Evolutionary conservation across 2,888 invertebrate genomes (phyloP), one percentile per base, ranked within the genome.

Genomic region (Flexamia atlantica): DNA sequence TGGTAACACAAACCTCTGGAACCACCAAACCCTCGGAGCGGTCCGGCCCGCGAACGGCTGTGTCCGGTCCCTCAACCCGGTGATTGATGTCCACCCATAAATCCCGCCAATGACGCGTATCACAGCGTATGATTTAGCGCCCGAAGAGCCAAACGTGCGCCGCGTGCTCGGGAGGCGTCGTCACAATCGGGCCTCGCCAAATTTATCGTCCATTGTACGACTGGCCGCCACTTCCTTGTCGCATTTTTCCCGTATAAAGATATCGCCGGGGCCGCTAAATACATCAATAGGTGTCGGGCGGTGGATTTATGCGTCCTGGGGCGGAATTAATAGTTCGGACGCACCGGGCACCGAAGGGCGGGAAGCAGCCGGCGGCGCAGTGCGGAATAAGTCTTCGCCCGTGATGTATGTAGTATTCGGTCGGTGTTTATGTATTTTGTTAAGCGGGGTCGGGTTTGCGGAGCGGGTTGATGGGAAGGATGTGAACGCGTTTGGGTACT

Each of bases 261-360:
- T 76, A 76, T 76, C 50, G 76, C 76, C 23, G 25, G 28, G 76
- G 76, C 76, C 20, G 76, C 76, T 76, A 76, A 76, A 76, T 76
- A 76, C 76, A 76, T 76, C 76, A 76, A 76, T 76, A 76, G 76
- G 76, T 76, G 76, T 76, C 76, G 28, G 76, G 12, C 76, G 76
- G 50, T 40, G 36, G 28, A 76, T 76, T 76, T 76, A 76, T 76
- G 40, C 28, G 46, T 50, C 76, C 50, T 46, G 28, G 76, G 76
- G 40, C 14, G 40, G 36, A 76, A 76, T 76, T 76, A 50, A 76
- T 76, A 76, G 76, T 76, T 76, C 28, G 50, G n/a, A n/a, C n/a
- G n/a, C n/a, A n/a, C 72, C 30, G 72, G 28, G 42, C 7, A 9
- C 5, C 42, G 7, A 2, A 12, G 72, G 23, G 36, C 40, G 72